Conservation (phyloP, 2,888 invertebrate genomes). For the Philaethria dido region DNA sequence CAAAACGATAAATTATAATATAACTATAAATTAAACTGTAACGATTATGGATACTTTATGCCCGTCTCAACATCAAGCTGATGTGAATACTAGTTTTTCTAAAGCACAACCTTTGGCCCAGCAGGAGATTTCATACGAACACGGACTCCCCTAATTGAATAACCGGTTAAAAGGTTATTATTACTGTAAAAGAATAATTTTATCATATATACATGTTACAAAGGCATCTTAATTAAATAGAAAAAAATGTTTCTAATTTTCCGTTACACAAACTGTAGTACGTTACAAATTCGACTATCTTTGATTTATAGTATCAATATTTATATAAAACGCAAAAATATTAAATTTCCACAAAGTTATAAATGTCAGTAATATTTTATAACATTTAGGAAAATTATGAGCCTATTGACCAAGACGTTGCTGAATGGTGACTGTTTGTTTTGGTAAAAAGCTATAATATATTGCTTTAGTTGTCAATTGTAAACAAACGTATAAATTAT, state of each 20-base stretch:
- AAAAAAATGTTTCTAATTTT: conserved; percentile 2
- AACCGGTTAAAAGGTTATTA: conserved; percentile 15
- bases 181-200: conserved; percentile 11
- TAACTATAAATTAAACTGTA: too few species aligned
- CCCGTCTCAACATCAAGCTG: not conserved
- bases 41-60: not conserved
- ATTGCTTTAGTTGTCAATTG: not conserved
- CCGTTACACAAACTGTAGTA: not conserved
- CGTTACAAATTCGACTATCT: not conserved
- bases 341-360: conserved; percentile 9
- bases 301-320: conserved; percentile 1
- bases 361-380: conserved; percentile 19
- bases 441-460: conserved; percentile 11
- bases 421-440: not conserved
- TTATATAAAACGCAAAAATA: not conserved
- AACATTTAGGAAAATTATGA: not conserved
- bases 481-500: too few species aligned
- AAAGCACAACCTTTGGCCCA: conserved; percentile 20
- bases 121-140: conserved; percentile 13
- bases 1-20: conserved; percentile 13
- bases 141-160: conserved; percentile 7
- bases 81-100: not conserved
- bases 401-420: not conserved
- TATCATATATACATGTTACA: not conserved
- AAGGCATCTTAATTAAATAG: not conserved